Evolutionary conservation across 2,113 vertebrate genomes (phyloP).

Genomic region (Mirza zaza): DNA sequence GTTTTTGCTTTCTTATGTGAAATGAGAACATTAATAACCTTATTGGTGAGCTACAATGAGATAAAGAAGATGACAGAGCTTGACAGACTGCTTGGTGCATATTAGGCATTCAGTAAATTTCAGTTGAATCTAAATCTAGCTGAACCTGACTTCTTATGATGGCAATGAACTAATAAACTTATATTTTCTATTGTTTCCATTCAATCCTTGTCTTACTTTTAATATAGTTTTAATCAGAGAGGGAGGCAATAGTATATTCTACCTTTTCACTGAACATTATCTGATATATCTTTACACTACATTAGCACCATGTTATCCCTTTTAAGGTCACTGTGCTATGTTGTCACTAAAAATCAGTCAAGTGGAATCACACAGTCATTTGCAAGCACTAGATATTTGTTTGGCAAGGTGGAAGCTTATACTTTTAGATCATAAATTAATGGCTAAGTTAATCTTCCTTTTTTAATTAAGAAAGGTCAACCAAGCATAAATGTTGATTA

Average conservation of each 20-base stretch:
- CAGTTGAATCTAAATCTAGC: background rate
- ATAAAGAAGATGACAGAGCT: background rate
- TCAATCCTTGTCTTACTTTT: background rate
- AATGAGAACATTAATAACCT: background rate
- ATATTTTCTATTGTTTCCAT: background rate
- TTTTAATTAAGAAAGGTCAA: conserved; percentile 81
- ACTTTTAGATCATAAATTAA: conserved; percentile 70
- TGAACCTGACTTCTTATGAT: background rate
- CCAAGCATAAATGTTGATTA: conserved; percentile 77
- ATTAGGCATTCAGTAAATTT: background rate
- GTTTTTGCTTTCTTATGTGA: background rate
- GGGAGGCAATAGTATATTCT: background rate
- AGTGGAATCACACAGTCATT: conserved; percentile 53
- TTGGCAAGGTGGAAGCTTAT: conserved; percentile 73
- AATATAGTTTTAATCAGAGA: background rate
- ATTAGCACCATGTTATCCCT: background rate
- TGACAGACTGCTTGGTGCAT: background rate
- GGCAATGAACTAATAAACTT: background rate
- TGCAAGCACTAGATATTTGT: conserved; percentile 60
- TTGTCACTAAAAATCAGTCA: conserved; percentile 72
- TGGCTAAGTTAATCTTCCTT: conserved; percentile 74
- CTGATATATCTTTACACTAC: conserved; percentile 39
- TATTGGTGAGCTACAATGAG: background rate
- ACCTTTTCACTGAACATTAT: background rate
- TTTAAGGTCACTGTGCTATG: conserved; percentile 57